These are phyloP conservation scores for Diadumene lineata DNA, from an alignment of 92 coral and sea anemone genomes.

Conservation along the genomic window DNA sequence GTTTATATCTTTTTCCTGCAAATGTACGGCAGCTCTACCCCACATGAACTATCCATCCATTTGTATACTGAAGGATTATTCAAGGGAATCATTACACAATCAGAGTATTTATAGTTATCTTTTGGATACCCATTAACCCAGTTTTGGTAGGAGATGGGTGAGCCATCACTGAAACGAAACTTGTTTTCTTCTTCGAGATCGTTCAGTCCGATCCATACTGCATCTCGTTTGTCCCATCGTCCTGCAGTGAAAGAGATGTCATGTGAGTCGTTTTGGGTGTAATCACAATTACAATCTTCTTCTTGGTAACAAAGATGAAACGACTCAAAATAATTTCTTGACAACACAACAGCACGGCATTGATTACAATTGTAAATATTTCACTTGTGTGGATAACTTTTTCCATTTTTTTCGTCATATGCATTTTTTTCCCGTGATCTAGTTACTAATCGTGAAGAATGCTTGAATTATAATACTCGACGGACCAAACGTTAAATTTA, in stretches of 20 bases:
- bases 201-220: slow-evolving; percentile 14
- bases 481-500: no score
- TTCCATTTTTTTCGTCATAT: no score
- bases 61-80: neutral
- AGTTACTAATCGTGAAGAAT: no score
- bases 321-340: no score
- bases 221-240: slow-evolving; percentile 16
- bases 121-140: slow-evolving; percentile 2
- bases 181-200: neutral
- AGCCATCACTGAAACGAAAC: slow-evolving; percentile 19
- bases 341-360: no score
- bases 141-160: slow-evolving; percentile 1
- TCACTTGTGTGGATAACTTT: no score
- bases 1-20: slow-evolving; percentile 15
- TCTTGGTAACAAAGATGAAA: no score
- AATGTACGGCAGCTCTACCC: slow-evolving; percentile 14
- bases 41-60: slow-evolving; percentile 8
- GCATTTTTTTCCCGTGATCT: no score
- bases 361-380: no score
- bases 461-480: no score
- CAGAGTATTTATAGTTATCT: neutral
- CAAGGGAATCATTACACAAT: slow-evolving; percentile 8
- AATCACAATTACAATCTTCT: no score
- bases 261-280: no score
- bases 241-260: slow-evolving; percentile 5